Conservation (phyloP, 2,888 invertebrate genomes). For the Sarcophaga subvicina region DNA sequence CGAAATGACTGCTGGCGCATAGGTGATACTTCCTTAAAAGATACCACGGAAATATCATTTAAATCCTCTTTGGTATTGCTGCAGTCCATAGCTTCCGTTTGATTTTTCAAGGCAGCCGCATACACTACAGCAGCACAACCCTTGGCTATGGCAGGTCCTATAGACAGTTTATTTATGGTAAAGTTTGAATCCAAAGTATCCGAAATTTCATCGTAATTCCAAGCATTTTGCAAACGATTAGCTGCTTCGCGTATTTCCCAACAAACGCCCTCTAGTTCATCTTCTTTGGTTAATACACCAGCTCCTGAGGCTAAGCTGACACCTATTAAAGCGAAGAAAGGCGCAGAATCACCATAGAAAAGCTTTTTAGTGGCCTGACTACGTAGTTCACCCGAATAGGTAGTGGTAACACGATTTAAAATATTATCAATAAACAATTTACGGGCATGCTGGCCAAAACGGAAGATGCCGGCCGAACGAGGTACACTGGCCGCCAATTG, state of each 20-base stretch:
- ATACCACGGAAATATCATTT: slow-evolving; percentile 2
- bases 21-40: slow-evolving; percentile 7
- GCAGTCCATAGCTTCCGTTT: slow-evolving; percentile 4
- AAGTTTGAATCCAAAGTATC: slow-evolving; percentile 81
- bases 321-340: slow-evolving; percentile 88
- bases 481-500: slow-evolving; percentile 67
- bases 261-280: slow-evolving; percentile 90
- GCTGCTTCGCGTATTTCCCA: slow-evolving; percentile 87
- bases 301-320: slow-evolving; percentile 88
- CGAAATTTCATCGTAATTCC: slow-evolving; percentile 78
- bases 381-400: slow-evolving; percentile 85
- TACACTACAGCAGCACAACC: slow-evolving; percentile 93
- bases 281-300: slow-evolving; percentile 88
- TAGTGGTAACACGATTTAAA: slow-evolving; percentile 86
- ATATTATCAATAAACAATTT: slow-evolving; percentile 87
- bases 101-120: slow-evolving; percentile 84
- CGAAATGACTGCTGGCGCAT: slow-evolving; percentile 69
- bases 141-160: slow-evolving; percentile 89
- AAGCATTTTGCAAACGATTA: slow-evolving; percentile 77
- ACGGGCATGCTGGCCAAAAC: slow-evolving; percentile 85
- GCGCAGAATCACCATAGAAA: slow-evolving; percentile 87
- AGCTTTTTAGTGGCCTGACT: slow-evolving; percentile 85
- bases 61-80: neutral
- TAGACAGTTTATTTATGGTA: slow-evolving; percentile 84
- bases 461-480: slow-evolving; percentile 80